Base-by-base conservation (phyloP, 1,140 invertebrate genomes). In the Liolophura sinensis region DNA sequence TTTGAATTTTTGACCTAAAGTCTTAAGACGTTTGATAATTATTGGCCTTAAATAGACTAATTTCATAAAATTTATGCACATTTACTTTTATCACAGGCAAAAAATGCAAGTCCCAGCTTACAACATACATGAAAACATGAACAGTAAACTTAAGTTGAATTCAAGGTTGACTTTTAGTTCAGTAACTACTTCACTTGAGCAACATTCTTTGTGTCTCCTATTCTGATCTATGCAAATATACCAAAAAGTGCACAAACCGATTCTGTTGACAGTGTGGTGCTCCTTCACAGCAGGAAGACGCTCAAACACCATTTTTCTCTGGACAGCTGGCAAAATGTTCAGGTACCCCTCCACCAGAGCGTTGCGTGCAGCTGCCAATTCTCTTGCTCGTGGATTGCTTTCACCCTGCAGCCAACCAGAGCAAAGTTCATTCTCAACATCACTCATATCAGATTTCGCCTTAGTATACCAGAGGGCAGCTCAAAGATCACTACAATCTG, bases 331-430 rank as follows among this genome's bases (percentile, higher is more conserved):
- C 24, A 85, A 70, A 12, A 79, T 63, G 11, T 69, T 73, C 18
- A 78, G 62, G 64, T 78, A 85, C 16, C 81, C 77, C 52, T 86
- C 80, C 18, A 86, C 78, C 56, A 86, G 75, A 14, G 76, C 74
- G 70, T 83, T 81, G 50, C 84, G 70, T 1, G 79, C 80, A n/a
- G 74, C 69, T 14, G 78, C 72, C 62, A 81, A 76, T 61, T 82
- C 77, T 20, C 77, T 70, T 9, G 75, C 68, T 51, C 67, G 67
- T 9, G 67, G 24, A 50, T 66, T 73, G 12, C 58, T 63, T 50
- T 78, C 76, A 40, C 67, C 56, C 78, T 80, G 52, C 9, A 72
- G 54, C 25, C 31, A 62, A 48, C 67, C 55, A 56, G 51, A 64
- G 50, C 9, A 27, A 64, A 64, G 48, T n/a, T 25, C 46, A 24